phyloP scores from a whole-genome alignment of 2,797 vertebrate species.

The Threskiornis aethiopicus region DNA sequence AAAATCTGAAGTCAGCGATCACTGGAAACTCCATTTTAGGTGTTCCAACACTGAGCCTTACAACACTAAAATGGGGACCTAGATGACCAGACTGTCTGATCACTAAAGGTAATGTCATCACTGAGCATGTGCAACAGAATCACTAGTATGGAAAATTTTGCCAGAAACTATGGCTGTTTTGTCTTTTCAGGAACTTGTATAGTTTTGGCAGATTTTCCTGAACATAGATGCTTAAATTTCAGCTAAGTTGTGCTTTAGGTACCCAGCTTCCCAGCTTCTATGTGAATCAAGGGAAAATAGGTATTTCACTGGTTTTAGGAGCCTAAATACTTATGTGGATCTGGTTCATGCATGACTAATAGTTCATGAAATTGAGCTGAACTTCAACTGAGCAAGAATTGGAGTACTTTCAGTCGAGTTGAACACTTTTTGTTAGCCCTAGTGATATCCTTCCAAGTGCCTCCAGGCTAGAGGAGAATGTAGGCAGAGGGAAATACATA shows the following conservation, averaged over 20 bases:
- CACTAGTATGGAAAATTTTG: background rate
- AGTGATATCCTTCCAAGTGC: background rate
- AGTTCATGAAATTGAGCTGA: background rate
- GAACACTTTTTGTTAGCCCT: background rate
- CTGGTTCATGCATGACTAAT: background rate
- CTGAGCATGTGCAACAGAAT: background rate
- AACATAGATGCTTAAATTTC: background rate
- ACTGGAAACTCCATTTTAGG: background rate
- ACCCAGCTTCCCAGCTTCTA: background rate
- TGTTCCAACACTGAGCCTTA: background rate
- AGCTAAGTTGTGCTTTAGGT: background rate
- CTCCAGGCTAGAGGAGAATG: background rate
- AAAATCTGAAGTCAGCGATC: background rate
- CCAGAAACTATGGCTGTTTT: background rate
- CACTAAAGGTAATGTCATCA: background rate
- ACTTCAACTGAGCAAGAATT: background rate
- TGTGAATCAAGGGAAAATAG: background rate
- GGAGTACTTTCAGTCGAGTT: background rate
- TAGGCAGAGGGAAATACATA: background rate
- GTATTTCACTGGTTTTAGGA: background rate
- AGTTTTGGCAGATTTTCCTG: background rate
- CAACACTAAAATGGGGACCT: fast-evolving
- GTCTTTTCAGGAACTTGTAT: background rate
- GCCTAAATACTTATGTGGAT: background rate
- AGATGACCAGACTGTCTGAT: background rate